Evolutionary conservation across 2,113 vertebrate species (phyloP), one percentile per base, ranked within the genome.

Genomic region (Sardina pilchardus): DNA sequence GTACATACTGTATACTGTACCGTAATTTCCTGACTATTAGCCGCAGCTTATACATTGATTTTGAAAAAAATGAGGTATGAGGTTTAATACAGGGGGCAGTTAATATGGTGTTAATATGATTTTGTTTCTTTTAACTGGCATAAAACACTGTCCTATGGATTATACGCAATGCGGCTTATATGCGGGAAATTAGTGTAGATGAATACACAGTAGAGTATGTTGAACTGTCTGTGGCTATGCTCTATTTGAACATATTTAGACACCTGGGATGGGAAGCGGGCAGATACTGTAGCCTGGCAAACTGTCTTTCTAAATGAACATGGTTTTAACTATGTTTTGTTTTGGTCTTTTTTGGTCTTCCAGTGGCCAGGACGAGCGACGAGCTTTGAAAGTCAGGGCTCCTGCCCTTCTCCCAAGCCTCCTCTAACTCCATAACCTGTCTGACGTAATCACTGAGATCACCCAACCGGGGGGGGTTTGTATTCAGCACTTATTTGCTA

Each of bases 361-460:
- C 95, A 99, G 98, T 95, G 97, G 92, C 97, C 97, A 83, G 98
- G 97, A 93, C 93, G 95, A 93, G 97, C 96, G 39, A 97, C 97
- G 56, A 99, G 98, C 93, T 99, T 99, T 94, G 98, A 99, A 85
- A 99, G 98, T 94, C 98, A 99, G 92, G 97, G 95, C 84, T 99
- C 98, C 48, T 99, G 98, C 88, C 95, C 97, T 4, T 99, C 98
- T 3, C 98, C 98, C 82, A 99, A 98, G 94, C 96, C 95, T 86
- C 96, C 96, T 0, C 94, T 94, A 82, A 98, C 97, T 0, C 98
- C 96, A 3, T 97, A 94, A 90, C 21, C 34, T 17, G 34, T 78
- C 71, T 16, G 30, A 36, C 71, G 16, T 36, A 36, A 36, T 34
- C 71, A 78, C 21, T 21, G 34, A 36, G 71, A 17, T 36, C 30